A percentile compares a stretch with the other conserved stretches of the same genome.
Evolutionary conservation across 2,888 invertebrate species (phyloP).

Genomic region (Parnassius smintheus): DNA sequence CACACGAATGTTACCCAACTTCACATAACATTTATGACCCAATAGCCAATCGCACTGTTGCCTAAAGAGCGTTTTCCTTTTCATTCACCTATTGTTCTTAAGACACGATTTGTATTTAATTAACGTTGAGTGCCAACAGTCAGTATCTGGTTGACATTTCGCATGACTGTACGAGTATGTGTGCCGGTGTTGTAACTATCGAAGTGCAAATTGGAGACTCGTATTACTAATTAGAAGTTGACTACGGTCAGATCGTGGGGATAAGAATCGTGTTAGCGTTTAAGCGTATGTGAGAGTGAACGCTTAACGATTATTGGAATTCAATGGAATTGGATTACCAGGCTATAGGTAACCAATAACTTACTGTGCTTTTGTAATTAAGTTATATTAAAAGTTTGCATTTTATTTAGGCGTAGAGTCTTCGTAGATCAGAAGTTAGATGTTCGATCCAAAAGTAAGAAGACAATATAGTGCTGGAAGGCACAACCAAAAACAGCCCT

Average conservation of each 20-base stretch:
- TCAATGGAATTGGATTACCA: conserved; percentile 1
- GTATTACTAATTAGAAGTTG: conserved; percentile 60
- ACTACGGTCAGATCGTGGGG: conserved; percentile 26
- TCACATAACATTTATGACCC: conserved; percentile 14
- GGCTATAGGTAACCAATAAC: neutral
- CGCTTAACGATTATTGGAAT: conserved; percentile 3
- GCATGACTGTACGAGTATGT: conserved; percentile 49
- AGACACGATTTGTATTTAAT: conserved; percentile 53
- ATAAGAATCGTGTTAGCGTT: conserved; percentile 16
- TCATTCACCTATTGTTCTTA: conserved; percentile 50
- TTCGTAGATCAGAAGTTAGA: too few species aligned
- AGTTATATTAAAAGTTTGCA: too few species aligned
- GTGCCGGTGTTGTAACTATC: conserved; percentile 53
- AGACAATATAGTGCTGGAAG: too few species aligned
- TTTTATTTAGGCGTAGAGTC: too few species aligned
- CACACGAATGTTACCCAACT: conserved; percentile 3
- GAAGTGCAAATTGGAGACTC: conserved; percentile 63
- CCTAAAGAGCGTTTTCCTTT: conserved; percentile 31
- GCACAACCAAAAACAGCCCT: too few species aligned
- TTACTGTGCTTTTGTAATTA: neutral
- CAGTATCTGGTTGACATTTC: conserved; percentile 67
- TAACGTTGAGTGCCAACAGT: conserved; percentile 59
- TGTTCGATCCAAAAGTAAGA: too few species aligned
- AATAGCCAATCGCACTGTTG: conserved; percentile 17
- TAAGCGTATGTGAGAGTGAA: conserved; percentile 12